Evolutionary conservation across 2,888 invertebrate species (phyloP).

Genomic region (Graphium colonna): DNA sequence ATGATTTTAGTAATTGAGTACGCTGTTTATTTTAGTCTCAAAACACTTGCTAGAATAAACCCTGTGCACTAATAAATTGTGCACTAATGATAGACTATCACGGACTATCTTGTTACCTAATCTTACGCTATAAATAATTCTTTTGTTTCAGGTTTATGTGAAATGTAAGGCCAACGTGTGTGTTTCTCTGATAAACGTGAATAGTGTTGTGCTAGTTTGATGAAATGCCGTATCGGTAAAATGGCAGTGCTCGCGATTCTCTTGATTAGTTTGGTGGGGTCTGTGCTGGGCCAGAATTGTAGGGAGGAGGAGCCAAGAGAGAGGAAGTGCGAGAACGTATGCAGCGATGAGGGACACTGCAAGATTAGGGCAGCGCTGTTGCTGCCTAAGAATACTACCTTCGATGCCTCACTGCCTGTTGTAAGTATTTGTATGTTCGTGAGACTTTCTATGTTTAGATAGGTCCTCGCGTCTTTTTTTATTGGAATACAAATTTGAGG

Average conservation of each 20-base stretch:
- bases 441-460: no score
- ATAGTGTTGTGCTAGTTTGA: conserved; percentile 37
- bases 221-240: conserved; percentile 37
- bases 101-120: no score
- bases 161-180: conserved; percentile 1
- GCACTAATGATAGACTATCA: no score
- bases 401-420: conserved; percentile 74
- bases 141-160: background rate
- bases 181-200: background rate
- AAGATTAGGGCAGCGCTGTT: conserved; percentile 83
- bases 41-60: no score
- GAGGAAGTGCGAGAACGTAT: conserved; percentile 70
- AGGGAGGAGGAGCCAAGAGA: conserved; percentile 54
- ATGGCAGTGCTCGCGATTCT: conserved; percentile 51
- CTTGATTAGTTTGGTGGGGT: conserved; percentile 28
- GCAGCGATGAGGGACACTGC: conserved; percentile 73
- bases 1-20: no score
- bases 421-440: conserved; percentile 68
- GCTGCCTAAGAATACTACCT: conserved; percentile 79
- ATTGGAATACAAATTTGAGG: no score
- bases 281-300: conserved; percentile 52
- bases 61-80: no score
- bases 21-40: no score
- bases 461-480: no score
- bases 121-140: no score